phyloP scores from a whole-genome alignment of 2,797 vertebrate species.

The Notolepis coatsorum region DNA sequence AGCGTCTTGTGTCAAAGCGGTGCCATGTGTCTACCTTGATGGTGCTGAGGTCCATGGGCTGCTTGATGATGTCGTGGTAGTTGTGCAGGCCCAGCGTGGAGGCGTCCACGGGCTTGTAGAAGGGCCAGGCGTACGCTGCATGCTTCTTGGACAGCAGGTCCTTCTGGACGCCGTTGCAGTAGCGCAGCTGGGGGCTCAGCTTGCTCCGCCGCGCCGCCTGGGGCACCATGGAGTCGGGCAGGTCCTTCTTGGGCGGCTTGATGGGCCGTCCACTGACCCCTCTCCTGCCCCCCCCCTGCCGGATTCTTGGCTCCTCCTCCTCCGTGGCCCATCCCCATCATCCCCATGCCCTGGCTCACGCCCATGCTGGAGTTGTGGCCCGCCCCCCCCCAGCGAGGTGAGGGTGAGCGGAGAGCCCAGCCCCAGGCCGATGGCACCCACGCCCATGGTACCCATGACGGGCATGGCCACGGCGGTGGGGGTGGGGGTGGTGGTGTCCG shows the following conservation, averaged over 20 bases:
- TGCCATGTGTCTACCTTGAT: constrained; percentile 86
- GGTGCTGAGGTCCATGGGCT: constrained; percentile 96
- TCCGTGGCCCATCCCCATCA: too few relatives aligned
- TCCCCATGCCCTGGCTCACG: constrained; percentile 44
- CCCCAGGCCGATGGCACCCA: constrained; percentile 71
- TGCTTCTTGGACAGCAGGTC: constrained; percentile 95
- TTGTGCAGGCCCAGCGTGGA: constrained; percentile 91
- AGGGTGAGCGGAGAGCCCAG: constrained; percentile 77
- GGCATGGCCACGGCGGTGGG: constrained; percentile 89
- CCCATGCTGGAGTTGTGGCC: constrained; percentile 61
- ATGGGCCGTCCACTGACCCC: constrained; percentile 93
- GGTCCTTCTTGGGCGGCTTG: constrained; percentile 92
- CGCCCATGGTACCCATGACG: constrained; percentile 80
- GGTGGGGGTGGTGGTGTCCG: constrained; percentile 94
- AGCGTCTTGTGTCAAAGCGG: too few relatives aligned
- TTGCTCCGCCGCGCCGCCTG: constrained; percentile 90
- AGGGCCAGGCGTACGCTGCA: constrained; percentile 93
- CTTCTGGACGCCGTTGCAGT: constrained; percentile 92
- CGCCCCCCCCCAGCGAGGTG: constrained; percentile 80
- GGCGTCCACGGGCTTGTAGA: constrained; percentile 94
- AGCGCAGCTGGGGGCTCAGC: constrained; percentile 89
- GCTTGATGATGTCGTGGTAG: constrained; percentile 96
- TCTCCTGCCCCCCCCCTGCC: constrained; percentile 69
- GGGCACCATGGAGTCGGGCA: constrained; percentile 91
- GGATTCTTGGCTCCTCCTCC: constrained; percentile 81